Conservation (phyloP, 2,797 vertebrate genomes). For the Sebastes umbrosus region DNA sequence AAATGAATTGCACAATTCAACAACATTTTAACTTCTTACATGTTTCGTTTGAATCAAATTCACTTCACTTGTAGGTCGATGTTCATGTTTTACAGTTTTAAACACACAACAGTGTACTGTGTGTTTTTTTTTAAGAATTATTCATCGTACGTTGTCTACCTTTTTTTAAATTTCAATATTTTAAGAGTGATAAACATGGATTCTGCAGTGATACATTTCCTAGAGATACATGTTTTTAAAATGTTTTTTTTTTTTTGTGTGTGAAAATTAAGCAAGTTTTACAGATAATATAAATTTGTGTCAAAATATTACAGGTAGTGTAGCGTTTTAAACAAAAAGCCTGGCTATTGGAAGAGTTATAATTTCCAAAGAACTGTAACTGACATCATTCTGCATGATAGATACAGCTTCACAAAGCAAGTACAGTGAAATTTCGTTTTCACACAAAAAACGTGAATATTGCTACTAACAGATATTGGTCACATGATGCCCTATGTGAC, state of each 20-base stretch:
- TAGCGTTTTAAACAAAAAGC: not conserved
- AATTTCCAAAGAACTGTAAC: not conserved
- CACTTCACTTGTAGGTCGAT: not conserved
- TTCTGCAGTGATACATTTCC: not conserved
- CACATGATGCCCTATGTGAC: not conserved
- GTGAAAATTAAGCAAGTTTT: not conserved
- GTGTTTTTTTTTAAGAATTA: not conserved
- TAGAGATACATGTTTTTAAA: not conserved
- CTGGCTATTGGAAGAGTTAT: not conserved
- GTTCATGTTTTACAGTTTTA: not conserved
- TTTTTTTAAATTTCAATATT: not conserved
- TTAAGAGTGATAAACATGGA: not conserved
- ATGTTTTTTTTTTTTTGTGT: not conserved
- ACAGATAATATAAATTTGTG: not conserved
- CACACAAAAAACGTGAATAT: not conserved
- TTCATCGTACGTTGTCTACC: not conserved
- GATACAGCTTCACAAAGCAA: not conserved
- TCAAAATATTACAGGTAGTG: not conserved
- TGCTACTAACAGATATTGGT: not conserved
- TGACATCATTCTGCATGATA: not conserved
- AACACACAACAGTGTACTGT: not conserved
- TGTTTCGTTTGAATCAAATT: not conserved
- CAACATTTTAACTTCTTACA: not conserved
- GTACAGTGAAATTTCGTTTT: not conserved
- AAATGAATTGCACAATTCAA: constrained; percentile 4